These are phyloP conservation scores for Acanthis flammea DNA, from an alignment of 2,797 vertebrate species.

Conservation along the genomic window DNA sequence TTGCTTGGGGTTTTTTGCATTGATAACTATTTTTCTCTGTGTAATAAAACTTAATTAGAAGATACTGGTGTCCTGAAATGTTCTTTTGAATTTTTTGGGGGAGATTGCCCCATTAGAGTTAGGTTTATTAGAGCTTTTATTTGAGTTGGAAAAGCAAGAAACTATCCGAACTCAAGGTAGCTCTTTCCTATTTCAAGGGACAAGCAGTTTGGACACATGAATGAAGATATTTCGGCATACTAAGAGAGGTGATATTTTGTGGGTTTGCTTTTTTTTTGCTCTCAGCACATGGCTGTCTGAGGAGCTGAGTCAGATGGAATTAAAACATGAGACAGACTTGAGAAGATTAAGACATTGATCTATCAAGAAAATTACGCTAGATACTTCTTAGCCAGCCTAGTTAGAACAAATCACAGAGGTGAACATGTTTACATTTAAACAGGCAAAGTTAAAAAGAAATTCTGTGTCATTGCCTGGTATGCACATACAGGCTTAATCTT, in stretches of 20 bases:
- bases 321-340: neutral
- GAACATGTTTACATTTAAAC: neutral
- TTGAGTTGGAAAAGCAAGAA: neutral
- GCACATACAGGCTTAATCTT: neutral
- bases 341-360: neutral
- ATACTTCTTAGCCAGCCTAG: neutral
- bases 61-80: neutral
- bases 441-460: neutral
- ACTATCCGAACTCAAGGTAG: neutral
- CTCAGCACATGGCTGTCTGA: neutral
- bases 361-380: neutral
- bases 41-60: constrained; percentile 9
- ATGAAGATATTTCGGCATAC: neutral
- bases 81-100: neutral
- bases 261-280: neutral
- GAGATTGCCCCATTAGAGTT: neutral
- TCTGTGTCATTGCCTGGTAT: neutral
- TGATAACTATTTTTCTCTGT: neutral
- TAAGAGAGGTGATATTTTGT: neutral
- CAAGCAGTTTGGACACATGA: neutral
- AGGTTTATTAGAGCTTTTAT: neutral
- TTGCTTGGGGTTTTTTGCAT: neutral
- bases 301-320: neutral
- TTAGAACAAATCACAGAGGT: neutral
- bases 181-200: neutral